phyloP scores from a whole-genome alignment of 1,140 invertebrate species.

The Melanaphis sacchari region DNA sequence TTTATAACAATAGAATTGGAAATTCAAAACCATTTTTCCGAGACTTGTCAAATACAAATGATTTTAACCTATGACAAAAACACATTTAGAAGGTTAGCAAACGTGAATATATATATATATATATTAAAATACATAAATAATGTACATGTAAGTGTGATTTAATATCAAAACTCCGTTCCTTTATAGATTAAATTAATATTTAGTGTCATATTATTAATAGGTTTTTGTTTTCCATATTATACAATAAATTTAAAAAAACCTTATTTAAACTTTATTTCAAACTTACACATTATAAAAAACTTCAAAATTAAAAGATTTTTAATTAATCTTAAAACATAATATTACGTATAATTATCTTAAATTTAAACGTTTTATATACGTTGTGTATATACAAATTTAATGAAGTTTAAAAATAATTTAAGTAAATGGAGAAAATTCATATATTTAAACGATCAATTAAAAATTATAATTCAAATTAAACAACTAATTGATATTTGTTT shows the following conservation, averaged over 20 bases:
- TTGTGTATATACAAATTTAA: background rate
- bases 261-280: too few relatives aligned
- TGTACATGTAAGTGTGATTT: background rate
- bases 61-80: background rate
- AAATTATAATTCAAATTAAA: too few relatives aligned
- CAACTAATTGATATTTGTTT: background rate
- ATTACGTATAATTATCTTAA: background rate
- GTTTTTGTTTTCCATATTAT: background rate
- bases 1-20: constrained; percentile 28
- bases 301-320: background rate
- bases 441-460: background rate
- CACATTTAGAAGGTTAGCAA: background rate
- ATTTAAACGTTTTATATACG: background rate
- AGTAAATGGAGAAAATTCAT: background rate
- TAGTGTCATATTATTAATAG: background rate
- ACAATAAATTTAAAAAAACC: background rate
- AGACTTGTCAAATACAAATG: constrained; percentile 6
- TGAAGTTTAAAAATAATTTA: background rate
- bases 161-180: background rate
- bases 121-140: background rate
- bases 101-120: background rate
- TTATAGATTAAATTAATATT: background rate
- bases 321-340: background rate
- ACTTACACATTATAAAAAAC: background rate
- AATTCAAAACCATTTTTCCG: background rate